Conservation (phyloP, 2,113 vertebrate genomes). For the Pomatorhinus ruficollis region DNA sequence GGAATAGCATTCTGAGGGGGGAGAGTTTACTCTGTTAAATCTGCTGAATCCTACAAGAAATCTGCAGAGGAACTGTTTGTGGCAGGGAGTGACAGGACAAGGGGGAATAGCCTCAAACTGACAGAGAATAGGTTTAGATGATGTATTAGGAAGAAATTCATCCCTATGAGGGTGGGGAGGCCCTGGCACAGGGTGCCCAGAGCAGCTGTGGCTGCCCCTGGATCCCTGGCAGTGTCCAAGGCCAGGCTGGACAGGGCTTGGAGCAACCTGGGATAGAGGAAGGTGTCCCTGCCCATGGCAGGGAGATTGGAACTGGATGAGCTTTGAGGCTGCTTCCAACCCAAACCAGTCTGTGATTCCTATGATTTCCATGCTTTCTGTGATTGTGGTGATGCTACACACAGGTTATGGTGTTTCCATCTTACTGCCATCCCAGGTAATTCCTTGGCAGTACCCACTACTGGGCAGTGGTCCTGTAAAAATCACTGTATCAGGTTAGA, state of each 20-base stretch:
- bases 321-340: neutral
- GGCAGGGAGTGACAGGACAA: neutral
- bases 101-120: neutral
- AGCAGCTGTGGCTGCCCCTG: neutral
- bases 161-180: rapidly evolving
- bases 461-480: neutral
- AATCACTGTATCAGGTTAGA: neutral
- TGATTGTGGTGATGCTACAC: neutral
- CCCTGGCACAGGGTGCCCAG: neutral
- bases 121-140: neutral
- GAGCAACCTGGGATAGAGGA: rapidly evolving
- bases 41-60: neutral
- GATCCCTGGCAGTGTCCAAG: neutral
- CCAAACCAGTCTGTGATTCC: neutral
- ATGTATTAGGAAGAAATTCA: neutral
- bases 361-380: neutral
- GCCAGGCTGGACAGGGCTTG: neutral
- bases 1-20: neutral
- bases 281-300: neutral
- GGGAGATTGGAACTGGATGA: too few species aligned
- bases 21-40: neutral
- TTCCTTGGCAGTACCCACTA: neutral
- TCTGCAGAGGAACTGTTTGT: neutral
- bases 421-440: neutral
- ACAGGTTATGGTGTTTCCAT: neutral